Base-by-base conservation (phyloP, 2,113 vertebrate species). In the Tursiops truncatus region DNA sequence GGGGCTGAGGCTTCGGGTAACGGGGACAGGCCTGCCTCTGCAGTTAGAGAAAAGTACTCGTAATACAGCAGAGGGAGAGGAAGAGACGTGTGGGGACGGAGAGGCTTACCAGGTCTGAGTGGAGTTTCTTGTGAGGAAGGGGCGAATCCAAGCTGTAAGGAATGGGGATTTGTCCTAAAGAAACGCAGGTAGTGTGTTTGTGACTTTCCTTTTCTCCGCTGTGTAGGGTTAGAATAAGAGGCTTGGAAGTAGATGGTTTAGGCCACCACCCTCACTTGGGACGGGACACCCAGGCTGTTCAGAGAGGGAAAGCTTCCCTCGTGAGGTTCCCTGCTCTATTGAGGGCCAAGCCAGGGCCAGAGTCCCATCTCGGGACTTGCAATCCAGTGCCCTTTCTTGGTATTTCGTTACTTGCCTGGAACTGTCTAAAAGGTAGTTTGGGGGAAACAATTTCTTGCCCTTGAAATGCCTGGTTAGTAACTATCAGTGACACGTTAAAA, bases 391-490 rank as follows among this genome's bases (percentile, higher is more conserved):
- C 56, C 58, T 80, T 86, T 68, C 79, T 94, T 70, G 67, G 71
- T 91, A 58, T 90, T 73, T 86, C 33, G 1, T 67, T 58, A 73
- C 83, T 93, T 97, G 56, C 47, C 79, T 93, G 31, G 38, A 94
- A 91, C 70, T 74, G 10, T 93, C 85, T 86, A 15, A 74, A 91
- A 86, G 67, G 56, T 74, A 38, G 71, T 70, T 85, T 83, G 23
- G 17, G 12, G 56, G 21, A 89, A 86, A 71, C 53, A 62, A 17
- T 82, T 58, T 91, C 96, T 91, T 93, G 68, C 80, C 92, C 80
- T 95, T 93, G 95, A 94, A 92, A 81, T 74, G 83, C 62, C 77
- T 97, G 36, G 41, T 70, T 86, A 70, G 70, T 76, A 92, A 74
- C 86, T 73, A 8, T 82, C 38, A 73, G 67, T 38, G 89, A 93